Conservation (phyloP, 2,888 invertebrate species). For the Acrocyrtus sp. region DNA sequence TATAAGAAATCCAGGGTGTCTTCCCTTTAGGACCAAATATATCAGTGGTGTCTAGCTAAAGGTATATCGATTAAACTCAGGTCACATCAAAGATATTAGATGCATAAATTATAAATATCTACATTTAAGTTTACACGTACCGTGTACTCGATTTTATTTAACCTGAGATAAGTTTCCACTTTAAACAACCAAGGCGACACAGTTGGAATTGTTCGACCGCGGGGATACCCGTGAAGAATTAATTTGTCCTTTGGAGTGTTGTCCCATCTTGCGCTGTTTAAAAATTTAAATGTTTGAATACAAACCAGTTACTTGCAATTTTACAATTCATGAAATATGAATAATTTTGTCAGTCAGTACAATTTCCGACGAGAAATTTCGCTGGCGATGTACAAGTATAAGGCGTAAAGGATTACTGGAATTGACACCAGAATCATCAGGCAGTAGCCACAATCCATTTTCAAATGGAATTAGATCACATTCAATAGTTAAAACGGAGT, state of each 20-base stretch:
- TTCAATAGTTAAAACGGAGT: too few species aligned
- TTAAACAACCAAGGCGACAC: constrained; percentile 21
- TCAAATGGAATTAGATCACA: too few species aligned
- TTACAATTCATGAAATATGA: not conserved
- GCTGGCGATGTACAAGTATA: not conserved
- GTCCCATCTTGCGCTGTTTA: constrained; percentile 14
- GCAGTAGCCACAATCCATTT: too few species aligned
- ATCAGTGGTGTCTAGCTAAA: constrained; percentile 54
- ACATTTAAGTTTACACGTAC: constrained; percentile 10
- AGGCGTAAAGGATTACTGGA: not conserved
- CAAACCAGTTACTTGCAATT: not conserved
- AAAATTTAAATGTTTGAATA: not conserved
- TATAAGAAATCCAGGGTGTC: constrained; percentile 58
- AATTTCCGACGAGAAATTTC: constrained; percentile 3
- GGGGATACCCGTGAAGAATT: constrained; percentile 24
- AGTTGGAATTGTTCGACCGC: constrained; percentile 17
- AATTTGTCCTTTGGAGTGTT: constrained; percentile 19
- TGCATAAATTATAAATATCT: not conserved
- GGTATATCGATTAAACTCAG: not conserved
- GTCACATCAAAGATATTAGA: not conserved
- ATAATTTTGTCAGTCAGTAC: too few species aligned
- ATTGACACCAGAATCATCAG: not conserved
- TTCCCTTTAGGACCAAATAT: constrained; percentile 55
- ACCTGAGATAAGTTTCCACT: constrained; percentile 30
- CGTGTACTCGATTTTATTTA: constrained; percentile 16